Conservation (phyloP, 2,888 invertebrate genomes). For the Melanostoma mellinum region DNA sequence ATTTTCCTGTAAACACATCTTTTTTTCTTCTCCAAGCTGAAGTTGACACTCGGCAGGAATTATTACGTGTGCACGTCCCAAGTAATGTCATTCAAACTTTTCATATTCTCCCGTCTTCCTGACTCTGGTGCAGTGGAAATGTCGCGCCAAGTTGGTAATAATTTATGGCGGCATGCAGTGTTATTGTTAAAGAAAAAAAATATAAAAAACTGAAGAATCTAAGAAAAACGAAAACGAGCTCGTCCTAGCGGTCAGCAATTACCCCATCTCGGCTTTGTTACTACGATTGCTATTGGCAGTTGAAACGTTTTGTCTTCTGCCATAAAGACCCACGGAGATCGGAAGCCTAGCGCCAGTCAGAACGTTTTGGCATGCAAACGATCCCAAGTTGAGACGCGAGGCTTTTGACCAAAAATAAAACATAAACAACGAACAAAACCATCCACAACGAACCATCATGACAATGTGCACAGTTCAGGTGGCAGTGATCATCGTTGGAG, state of each 20-base stretch:
- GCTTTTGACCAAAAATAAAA: conserved; percentile 19
- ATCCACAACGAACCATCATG: conserved; percentile 8
- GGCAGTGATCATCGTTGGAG: conserved; percentile 26
- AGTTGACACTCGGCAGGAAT: conserved; percentile 18
- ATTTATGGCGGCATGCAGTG: conserved; percentile 48
- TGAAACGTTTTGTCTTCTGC: conserved; percentile 21
- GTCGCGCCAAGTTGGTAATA: conserved; percentile 48
- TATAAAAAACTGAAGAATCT: conserved; percentile 33
- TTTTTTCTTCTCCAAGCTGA: not conserved
- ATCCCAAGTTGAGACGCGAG: conserved; percentile 15
- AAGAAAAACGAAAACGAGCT: conserved; percentile 11
- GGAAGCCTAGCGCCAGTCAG: conserved; percentile 71
- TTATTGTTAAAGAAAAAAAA: conserved; percentile 52
- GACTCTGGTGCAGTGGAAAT: conserved; percentile 14
- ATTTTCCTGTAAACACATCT: no score
- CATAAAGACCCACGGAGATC: conserved; percentile 30
- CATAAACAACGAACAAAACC: not conserved
- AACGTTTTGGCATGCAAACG: conserved; percentile 71
- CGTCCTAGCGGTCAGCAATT: conserved; percentile 40
- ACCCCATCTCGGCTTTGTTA: conserved; percentile 44
- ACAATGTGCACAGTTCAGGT: conserved; percentile 39
- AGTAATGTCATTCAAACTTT: conserved; percentile 14
- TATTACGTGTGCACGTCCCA: not conserved
- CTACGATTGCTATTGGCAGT: conserved; percentile 46
- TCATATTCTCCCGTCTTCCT: conserved; percentile 7